These are phyloP conservation scores for Dissostichus mawsoni DNA, from an alignment of 2,113 vertebrate genomes.

Conservation along the genomic window DNA sequence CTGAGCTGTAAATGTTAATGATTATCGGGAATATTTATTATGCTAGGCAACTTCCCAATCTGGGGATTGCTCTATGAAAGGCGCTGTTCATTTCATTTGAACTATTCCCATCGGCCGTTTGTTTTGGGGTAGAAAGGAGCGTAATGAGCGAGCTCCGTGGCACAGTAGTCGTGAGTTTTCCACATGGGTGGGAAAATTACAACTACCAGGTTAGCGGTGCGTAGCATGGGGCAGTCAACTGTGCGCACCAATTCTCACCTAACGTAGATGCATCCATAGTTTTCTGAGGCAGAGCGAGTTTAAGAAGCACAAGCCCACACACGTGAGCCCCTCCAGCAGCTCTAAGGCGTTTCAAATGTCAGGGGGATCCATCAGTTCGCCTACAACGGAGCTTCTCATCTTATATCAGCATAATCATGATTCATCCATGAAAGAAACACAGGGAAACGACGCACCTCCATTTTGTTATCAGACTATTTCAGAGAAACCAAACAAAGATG, in stretches of 20 bases:
- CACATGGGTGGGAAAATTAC: constrained; percentile 44
- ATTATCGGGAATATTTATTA: constrained; percentile 76
- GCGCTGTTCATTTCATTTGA: constrained; percentile 35
- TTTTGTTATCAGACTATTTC: constrained; percentile 52
- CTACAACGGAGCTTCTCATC: constrained; percentile 60
- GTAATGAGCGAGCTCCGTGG: neutral
- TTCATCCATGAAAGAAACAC: constrained; percentile 61
- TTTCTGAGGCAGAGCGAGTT: constrained; percentile 40
- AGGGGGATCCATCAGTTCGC: constrained; percentile 70
- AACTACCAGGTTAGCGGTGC: constrained; percentile 45
- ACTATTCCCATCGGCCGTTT: constrained; percentile 35
- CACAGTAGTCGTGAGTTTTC: constrained; percentile 39
- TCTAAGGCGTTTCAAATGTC: constrained; percentile 76
- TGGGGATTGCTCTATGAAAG: constrained; percentile 50
- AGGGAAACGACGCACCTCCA: constrained; percentile 34
- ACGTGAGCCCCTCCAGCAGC: constrained; percentile 46
- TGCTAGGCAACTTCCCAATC: constrained; percentile 60
- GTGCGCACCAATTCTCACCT: constrained; percentile 46
- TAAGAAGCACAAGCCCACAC: constrained; percentile 37
- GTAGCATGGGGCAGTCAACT: constrained; percentile 20
- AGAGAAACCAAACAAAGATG: constrained; percentile 42
- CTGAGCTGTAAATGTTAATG: constrained; percentile 73
- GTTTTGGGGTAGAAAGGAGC: neutral
- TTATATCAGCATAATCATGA: constrained; percentile 56
- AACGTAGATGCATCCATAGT: constrained; percentile 37